Base-by-base conservation (phyloP, 2,888 invertebrate genomes). In the Minunthozetes semirufus region DNA sequence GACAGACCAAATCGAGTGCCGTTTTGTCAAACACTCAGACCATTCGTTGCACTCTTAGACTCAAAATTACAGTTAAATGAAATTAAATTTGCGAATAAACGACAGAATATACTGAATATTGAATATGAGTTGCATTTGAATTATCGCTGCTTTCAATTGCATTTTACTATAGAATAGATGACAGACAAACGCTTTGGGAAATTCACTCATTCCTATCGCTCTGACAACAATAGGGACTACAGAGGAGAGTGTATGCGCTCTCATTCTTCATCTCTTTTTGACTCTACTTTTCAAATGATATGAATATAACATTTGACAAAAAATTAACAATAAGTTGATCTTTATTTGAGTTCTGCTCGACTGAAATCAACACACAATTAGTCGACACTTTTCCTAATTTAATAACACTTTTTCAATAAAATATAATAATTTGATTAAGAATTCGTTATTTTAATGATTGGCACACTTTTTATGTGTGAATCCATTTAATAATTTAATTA, bases 141-240 rank as follows among this genome's bases (percentile, higher is more conserved):
- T 66, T 66, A 66, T 66, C 19, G 38, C 59, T 27, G 63, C 63
- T 63, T 27, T 33, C 25, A 33, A 63, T 42, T 66, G 66, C n/a
- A 9, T 42, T 66, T 42, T 1, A 59, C 59, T 59, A 27, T 27
- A 38, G 19, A 66, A 15, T 27, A 38, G 19, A 66, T 42, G 66
- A 66, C 38, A 38, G 38, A 19, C 42, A 38, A 66, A 66, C 66
- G 66, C 66, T 66, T 66, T 66, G 29, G 66, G 66, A 19, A 66
- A 66, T 19, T 38, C 19, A 38, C 17, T 66, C 66, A 66, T 63
- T 33, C 33, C 42, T 27, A 63, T 63, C 63, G 33, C 19, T n/a
- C 33, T 63, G 1, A 33, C 25, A 17, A 63, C 59, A 59, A 59
- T 59, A 59, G 59, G 3, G 59, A 56, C 56, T 5, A 56, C 59